Base-by-base conservation (phyloP, 2,113 vertebrate species). In the Vulpes ferrilata region DNA sequence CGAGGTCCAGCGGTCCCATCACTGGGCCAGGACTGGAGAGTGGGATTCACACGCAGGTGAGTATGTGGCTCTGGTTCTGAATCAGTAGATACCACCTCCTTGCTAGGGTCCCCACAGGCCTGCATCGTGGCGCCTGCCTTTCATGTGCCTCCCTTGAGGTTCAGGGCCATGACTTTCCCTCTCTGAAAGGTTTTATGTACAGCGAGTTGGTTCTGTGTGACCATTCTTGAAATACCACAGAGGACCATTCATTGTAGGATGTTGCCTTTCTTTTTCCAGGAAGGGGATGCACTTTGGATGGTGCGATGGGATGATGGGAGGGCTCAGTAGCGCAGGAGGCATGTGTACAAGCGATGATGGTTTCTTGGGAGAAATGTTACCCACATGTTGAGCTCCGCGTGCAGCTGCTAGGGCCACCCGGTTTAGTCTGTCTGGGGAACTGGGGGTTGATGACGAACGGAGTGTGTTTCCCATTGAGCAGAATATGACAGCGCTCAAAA, bases 61-160 rank as follows among this genome's bases (percentile, higher is more conserved):
- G 43, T 0, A 0, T 23, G 23, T 0, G 11, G 64, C 78, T 25
- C 2, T 7, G 1, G 51, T 2, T 9, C 2, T 4, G 48, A 9
- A 3, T 8, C 0, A 7, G 43, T 7, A 6, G 30, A 4, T 16
- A 15, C 17, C 2, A 2, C 23, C 35, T 85, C 22, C 53, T 55
- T 13, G n/a, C 35, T 11, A 17, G 4, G 0, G 35, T 30, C 69
- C 1, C 35, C 15, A 0, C 1, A 1, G 59, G 38, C 51, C 20
- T 57, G 43, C 43, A 0, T 35, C 4, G 0, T n/a, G 15, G 10
- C 7, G 7, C 51, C 11, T 0, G 4, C 67, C 5, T 11, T 17
- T 35, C 8, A 3, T 4, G 79, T 5, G 15, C 13, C 25, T 27
- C 32, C 25, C 53, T 65, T 30, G 27, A 27, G 74, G 7, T 57